Evolutionary conservation across 2,888 invertebrate genomes (phyloP).

Genomic region (Osedax frankpressi): DNA sequence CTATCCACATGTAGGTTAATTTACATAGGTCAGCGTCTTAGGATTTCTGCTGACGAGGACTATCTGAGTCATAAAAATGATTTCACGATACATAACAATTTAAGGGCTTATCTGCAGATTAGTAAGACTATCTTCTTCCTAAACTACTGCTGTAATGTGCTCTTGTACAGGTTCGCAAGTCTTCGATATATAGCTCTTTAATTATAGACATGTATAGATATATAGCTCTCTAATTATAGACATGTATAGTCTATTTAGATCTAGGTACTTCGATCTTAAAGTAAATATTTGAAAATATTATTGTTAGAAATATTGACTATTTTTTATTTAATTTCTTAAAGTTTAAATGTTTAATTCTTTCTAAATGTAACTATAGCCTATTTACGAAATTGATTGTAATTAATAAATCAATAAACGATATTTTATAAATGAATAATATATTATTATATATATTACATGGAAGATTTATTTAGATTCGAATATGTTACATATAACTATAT

Average conservation of each 20-base stretch:
- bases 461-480: too few relatives aligned
- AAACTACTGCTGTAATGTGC: conserved; percentile 41
- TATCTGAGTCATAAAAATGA: background rate
- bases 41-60: background rate
- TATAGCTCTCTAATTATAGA: background rate
- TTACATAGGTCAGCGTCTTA: background rate
- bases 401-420: too few relatives aligned
- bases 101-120: conserved; percentile 16
- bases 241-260: background rate
- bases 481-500: background rate
- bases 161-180: conserved; percentile 31
- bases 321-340: too few relatives aligned
- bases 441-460: too few relatives aligned
- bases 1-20: too few relatives aligned
- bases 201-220: background rate
- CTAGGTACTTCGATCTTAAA: too few relatives aligned
- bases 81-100: background rate
- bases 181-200: background rate
- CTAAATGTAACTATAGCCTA: too few relatives aligned
- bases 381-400: too few relatives aligned
- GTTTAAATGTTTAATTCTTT: too few relatives aligned
- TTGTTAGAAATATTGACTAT: too few relatives aligned
- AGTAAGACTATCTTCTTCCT: conserved; percentile 36
- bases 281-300: too few relatives aligned
- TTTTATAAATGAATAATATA: too few relatives aligned